phyloP scores from a whole-genome alignment of 2,888 invertebrate genomes.

The Pocota personata region DNA sequence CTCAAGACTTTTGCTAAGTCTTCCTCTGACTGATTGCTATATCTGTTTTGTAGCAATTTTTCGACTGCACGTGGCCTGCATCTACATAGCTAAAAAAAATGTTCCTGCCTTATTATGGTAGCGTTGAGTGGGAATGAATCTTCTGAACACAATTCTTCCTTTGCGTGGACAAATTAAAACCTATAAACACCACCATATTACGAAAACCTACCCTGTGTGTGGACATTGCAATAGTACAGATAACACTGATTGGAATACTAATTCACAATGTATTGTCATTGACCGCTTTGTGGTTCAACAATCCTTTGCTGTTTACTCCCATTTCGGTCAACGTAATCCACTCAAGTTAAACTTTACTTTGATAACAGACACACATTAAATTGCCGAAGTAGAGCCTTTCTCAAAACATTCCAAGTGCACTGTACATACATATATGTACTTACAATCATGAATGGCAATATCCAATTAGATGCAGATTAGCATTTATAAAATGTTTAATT shows the following conservation, averaged over 20 bases:
- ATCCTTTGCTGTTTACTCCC: neutral
- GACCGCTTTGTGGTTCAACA: neutral
- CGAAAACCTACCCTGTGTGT: neutral
- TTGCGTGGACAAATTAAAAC: no score
- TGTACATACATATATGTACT: neutral
- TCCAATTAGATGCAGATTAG: constrained; percentile 36
- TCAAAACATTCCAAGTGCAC: neutral
- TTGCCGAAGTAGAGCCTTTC: neutral
- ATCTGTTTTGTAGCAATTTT: no score
- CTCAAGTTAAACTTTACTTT: constrained; percentile 12
- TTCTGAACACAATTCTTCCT: no score
- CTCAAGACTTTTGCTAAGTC: no score
- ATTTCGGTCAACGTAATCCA: neutral
- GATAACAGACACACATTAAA: constrained; percentile 3
- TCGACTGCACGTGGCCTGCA: no score
- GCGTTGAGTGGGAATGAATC: no score
- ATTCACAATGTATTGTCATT: neutral
- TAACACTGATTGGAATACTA: neutral
- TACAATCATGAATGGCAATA: neutral
- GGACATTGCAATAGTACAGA: neutral
- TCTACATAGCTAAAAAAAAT: no score
- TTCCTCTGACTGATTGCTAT: no score
- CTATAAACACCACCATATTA: no score
- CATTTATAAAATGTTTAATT: constrained; percentile 13
- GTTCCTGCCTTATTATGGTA: no score